These are phyloP conservation scores for Drosophila subpulchrella DNA, from an alignment of 1,140 invertebrate species.

Conservation along the genomic window DNA sequence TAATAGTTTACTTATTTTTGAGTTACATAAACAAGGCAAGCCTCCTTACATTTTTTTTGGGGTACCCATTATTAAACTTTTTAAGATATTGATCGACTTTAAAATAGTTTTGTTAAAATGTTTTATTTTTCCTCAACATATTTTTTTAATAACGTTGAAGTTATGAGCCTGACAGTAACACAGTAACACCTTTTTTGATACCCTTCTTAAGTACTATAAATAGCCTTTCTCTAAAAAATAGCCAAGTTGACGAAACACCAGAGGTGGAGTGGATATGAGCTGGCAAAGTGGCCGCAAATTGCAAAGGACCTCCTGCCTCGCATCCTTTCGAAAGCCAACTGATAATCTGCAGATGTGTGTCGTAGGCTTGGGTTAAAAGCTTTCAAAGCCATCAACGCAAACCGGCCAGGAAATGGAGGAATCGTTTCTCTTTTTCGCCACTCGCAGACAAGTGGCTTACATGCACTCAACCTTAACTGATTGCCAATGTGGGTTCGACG, in stretches of 20 bases:
- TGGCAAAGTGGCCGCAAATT: constrained; percentile 72
- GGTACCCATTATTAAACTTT: too few relatives aligned
- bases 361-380: constrained; percentile 70
- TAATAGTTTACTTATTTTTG: too few relatives aligned
- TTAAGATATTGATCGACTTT: too few relatives aligned
- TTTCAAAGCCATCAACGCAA: constrained; percentile 73
- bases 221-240: background rate
- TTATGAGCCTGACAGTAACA: too few relatives aligned
- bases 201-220: too few relatives aligned
- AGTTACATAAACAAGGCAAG: too few relatives aligned
- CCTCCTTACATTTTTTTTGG: too few relatives aligned
- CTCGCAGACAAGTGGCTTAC: constrained; percentile 74
- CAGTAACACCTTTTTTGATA: too few relatives aligned
- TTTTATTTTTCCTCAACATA: too few relatives aligned
- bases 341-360: constrained; percentile 63
- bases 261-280: constrained; percentile 22
- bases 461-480: constrained; percentile 70
- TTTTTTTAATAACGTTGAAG: too few relatives aligned
- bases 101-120: too few relatives aligned
- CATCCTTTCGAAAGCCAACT: constrained; percentile 50
- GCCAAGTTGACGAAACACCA: constrained; percentile 12
- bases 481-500: constrained; percentile 42
- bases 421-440: constrained; percentile 51
- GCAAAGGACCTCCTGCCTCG: constrained; percentile 32
- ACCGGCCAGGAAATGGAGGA: constrained; percentile 73